phyloP scores from a whole-genome alignment of 2,888 invertebrate genomes.

The Tipula confusa region DNA sequence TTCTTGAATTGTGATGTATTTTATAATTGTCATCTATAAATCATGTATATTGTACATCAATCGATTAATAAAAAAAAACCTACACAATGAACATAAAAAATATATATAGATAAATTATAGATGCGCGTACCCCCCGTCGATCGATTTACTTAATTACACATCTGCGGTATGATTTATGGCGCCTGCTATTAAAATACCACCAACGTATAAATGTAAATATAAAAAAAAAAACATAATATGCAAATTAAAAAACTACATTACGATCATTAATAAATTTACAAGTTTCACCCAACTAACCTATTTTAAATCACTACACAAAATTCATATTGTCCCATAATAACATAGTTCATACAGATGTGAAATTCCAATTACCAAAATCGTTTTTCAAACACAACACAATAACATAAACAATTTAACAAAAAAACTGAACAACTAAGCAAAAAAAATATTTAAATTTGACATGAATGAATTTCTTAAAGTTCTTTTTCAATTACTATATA shows the following conservation, averaged over 20 bases:
- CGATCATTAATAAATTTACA: not conserved
- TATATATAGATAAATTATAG: not conserved
- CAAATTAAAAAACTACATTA: not conserved
- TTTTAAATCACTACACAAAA: not conserved
- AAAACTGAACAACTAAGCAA: not conserved
- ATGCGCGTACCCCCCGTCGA: not conserved
- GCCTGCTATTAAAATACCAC: not conserved
- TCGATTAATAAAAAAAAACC: not conserved
- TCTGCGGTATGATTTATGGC: not conserved
- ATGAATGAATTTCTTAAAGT: not conserved
- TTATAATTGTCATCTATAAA: not conserved
- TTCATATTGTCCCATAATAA: not conserved
- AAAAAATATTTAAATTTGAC: not conserved
- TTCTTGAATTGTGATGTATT: not conserved
- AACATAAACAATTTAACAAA: not conserved
- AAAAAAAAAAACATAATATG: not conserved
- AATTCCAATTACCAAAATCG: not conserved
- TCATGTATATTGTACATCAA: not conserved
- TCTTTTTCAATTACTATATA: not conserved
- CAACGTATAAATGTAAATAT: not conserved
- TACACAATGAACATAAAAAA: not conserved
- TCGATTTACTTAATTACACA: not conserved
- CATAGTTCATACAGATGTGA: not conserved
- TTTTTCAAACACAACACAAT: not conserved
- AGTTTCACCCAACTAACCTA: not conserved